Evolutionary conservation across 2,113 vertebrate genomes (phyloP).

Genomic region (Orthonyx spaldingii): DNA sequence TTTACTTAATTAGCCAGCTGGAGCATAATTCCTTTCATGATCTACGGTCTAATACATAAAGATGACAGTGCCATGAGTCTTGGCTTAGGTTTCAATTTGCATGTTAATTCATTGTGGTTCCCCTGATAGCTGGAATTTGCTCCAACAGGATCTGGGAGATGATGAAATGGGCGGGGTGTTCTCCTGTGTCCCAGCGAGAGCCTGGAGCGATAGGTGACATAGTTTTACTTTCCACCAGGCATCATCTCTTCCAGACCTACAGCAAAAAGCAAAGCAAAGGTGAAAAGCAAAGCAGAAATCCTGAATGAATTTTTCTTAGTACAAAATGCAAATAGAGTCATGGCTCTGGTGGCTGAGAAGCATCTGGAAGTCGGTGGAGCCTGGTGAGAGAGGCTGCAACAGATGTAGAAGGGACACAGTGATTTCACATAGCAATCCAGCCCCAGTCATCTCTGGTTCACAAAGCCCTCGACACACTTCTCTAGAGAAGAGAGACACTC

Average conservation of each 20-base stretch:
- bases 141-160: background rate
- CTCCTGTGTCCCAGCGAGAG: background rate
- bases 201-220: background rate
- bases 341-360: background rate
- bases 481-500: background rate
- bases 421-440: background rate
- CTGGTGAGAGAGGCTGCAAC: background rate
- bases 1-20: constrained; percentile 23
- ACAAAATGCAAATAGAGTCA: background rate
- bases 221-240: background rate
- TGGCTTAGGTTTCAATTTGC: constrained; percentile 25
- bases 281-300: background rate
- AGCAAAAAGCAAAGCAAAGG: background rate
- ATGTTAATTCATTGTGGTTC: constrained; percentile 30
- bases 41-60: constrained; percentile 11
- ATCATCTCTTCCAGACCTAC: background rate
- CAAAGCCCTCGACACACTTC: background rate
- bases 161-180: background rate
- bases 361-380: background rate
- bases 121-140: constrained; percentile 26
- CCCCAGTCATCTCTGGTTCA: background rate
- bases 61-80: constrained; percentile 30
- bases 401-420: background rate
- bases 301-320: background rate
- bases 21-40: background rate